Conservation (phyloP, 2,888 invertebrate species). For the Lepidonotus clava region DNA sequence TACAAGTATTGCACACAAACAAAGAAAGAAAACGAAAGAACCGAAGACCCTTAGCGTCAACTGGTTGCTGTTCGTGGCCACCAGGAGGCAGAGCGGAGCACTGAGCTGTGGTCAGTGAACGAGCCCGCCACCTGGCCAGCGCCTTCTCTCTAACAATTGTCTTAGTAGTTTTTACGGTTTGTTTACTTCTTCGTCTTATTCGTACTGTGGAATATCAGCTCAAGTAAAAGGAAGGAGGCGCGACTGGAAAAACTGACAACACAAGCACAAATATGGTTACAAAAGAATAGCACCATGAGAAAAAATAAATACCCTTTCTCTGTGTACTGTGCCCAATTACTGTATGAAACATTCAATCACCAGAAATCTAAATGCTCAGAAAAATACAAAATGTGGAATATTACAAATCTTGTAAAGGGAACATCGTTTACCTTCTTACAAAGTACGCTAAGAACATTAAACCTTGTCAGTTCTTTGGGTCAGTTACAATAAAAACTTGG, state of each 20-base stretch:
- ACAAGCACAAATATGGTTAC: slow-evolving; percentile 54
- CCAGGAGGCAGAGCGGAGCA: not conserved
- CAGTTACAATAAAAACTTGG: slow-evolving; percentile 23
- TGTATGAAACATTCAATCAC: slow-evolving; percentile 54
- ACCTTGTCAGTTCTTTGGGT: slow-evolving; percentile 47
- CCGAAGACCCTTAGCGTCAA: no score
- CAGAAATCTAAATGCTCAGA: slow-evolving; percentile 58
- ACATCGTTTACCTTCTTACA: slow-evolving; percentile 53
- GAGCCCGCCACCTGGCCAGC: not conserved
- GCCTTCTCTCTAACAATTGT: not conserved
- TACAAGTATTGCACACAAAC: slow-evolving; percentile 48
- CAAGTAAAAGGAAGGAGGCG: slow-evolving; percentile 43
- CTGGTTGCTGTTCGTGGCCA: not conserved
- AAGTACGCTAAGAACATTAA: slow-evolving; percentile 18
- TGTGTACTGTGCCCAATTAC: slow-evolving; percentile 56
- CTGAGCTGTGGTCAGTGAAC: not conserved
- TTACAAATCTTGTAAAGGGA: slow-evolving; percentile 56
- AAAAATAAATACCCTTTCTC: slow-evolving; percentile 57
- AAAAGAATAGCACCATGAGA: slow-evolving; percentile 58
- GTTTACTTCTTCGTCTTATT: not conserved
- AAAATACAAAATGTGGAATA: slow-evolving; percentile 58
- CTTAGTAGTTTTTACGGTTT: not conserved
- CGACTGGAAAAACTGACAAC: slow-evolving; percentile 46
- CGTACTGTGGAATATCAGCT: not conserved
- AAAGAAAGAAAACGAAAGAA: slow-evolving; percentile 6